Percentiles rank a stretch among this genome's conserved stretches.
Conservation (phyloP, 2,797 vertebrate genomes). For the Sebastes steindachneri region DNA sequence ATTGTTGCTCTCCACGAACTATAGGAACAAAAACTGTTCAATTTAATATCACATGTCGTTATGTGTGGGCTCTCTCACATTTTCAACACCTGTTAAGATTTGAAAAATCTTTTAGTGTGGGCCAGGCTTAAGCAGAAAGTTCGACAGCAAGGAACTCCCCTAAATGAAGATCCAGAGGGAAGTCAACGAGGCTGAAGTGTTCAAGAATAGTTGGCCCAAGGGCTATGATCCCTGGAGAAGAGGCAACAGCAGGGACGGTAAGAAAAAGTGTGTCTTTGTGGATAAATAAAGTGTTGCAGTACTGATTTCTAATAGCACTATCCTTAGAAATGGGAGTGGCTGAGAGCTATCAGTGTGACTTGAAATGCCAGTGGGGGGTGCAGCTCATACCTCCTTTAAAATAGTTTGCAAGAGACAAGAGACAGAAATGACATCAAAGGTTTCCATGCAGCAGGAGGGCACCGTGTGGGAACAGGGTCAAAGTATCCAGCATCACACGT, state of each 20-base stretch:
- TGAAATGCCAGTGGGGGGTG: background rate
- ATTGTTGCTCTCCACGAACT: accelerated
- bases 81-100: too few species aligned
- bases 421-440: slow-evolving; percentile 32
- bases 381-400: background rate
- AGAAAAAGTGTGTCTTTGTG: background rate
- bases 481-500: slow-evolving; percentile 59
- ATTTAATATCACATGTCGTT: too few species aligned
- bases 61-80: too few species aligned
- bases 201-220: background rate
- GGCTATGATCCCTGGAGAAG: background rate
- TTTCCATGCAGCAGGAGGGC: slow-evolving; percentile 22
- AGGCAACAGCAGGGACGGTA: background rate
- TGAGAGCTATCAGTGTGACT: background rate
- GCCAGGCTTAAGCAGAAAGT: background rate
- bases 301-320: background rate
- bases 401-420: background rate
- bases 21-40: too few species aligned
- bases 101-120: too few species aligned
- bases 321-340: background rate
- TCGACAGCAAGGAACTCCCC: background rate
- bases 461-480: slow-evolving; percentile 78
- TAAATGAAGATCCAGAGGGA: background rate
- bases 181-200: background rate
- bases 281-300: background rate